Percentiles rank a stretch among this genome's conserved stretches.
Conservation (phyloP, 2,797 vertebrate genomes). For the Garrulus glandarius region DNA sequence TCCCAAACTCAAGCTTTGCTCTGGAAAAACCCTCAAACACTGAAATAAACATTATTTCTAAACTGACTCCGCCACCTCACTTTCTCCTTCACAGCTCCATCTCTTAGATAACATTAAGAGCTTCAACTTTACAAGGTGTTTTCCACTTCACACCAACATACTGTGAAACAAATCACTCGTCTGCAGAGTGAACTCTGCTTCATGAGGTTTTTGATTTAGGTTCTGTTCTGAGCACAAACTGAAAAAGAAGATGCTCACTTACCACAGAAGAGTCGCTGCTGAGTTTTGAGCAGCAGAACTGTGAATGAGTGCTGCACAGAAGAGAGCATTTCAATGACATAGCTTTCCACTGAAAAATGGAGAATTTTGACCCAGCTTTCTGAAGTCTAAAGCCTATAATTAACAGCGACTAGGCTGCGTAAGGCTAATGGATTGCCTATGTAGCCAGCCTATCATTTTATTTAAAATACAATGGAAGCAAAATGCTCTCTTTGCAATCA, state of each 20-base stretch:
- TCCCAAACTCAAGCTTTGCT: neutral
- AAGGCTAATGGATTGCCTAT: slow-evolving; percentile 33
- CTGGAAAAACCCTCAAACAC: neutral
- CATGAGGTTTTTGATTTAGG: neutral
- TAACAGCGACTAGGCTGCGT: neutral
- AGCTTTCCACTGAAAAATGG: neutral
- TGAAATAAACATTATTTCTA: slow-evolving; percentile 29
- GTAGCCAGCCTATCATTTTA: slow-evolving; percentile 21
- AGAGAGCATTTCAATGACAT: neutral
- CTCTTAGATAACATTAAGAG: neutral
- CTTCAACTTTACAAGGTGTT: slow-evolving; percentile 9
- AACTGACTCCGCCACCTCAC: neutral
- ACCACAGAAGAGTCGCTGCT: neutral
- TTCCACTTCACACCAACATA: slow-evolving; percentile 9
- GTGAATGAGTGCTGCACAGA: neutral
- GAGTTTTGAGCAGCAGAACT: slow-evolving; percentile 28
- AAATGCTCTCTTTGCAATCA: neutral
- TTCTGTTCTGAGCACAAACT: neutral
- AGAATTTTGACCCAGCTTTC: slow-evolving; percentile 21
- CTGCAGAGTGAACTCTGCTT: neutral
- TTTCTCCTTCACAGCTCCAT: neutral
- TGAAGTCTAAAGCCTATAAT: slow-evolving; percentile 8
- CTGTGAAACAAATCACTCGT: neutral
- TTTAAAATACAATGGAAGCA: slow-evolving; percentile 10
- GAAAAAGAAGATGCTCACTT: slow-evolving; percentile 10